These are phyloP conservation scores for Tethya wilhelma DNA, from an alignment of 37 sponge, comb jelly and placozoan genomes.

Conservation along the genomic window DNA sequence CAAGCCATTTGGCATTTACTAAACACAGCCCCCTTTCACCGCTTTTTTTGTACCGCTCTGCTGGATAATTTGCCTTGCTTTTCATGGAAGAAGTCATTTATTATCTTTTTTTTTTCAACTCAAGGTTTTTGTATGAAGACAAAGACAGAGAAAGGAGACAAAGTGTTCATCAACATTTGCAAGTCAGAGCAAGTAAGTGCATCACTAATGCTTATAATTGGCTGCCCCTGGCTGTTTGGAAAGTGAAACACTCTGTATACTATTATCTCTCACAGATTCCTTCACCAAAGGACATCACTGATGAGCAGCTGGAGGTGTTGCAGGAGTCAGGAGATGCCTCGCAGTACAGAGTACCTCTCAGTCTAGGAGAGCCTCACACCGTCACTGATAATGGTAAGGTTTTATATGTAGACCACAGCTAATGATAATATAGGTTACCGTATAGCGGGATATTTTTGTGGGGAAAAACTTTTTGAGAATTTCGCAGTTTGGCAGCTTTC, in stretches of 20 bases:
- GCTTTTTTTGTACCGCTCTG: too few relatives aligned
- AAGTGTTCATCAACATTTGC: constrained; percentile 93
- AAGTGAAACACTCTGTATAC: not conserved
- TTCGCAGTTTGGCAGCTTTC: too few relatives aligned
- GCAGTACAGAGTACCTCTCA: constrained; percentile 82
- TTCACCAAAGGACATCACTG: constrained; percentile 83
- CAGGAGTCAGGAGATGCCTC: constrained; percentile 79
- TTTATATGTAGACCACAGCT: too few relatives aligned
- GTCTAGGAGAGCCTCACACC: constrained; percentile 92
- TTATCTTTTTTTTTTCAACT: not conserved
- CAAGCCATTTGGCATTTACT: too few relatives aligned
- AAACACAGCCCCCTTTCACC: too few relatives aligned
- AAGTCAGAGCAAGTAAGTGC: constrained; percentile 76
- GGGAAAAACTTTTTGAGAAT: too few relatives aligned
- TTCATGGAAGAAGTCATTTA: not conserved
- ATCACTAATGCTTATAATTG: not conserved
- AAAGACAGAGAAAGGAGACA: constrained; percentile 69
- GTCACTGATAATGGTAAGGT: constrained; percentile 82
- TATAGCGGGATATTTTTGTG: too few relatives aligned
- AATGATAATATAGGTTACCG: not conserved
- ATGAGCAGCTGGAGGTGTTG: constrained; percentile 78
- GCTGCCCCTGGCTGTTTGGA: not conserved
- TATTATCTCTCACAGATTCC: constrained; percentile 58
- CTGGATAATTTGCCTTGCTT: not conserved
- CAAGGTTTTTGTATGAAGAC: constrained; percentile 91